A percentile compares a stretch with the other conserved stretches of the same genome.
Conservation (phyloP, 2,113 vertebrate species). For the Phaetusa simplex region DNA sequence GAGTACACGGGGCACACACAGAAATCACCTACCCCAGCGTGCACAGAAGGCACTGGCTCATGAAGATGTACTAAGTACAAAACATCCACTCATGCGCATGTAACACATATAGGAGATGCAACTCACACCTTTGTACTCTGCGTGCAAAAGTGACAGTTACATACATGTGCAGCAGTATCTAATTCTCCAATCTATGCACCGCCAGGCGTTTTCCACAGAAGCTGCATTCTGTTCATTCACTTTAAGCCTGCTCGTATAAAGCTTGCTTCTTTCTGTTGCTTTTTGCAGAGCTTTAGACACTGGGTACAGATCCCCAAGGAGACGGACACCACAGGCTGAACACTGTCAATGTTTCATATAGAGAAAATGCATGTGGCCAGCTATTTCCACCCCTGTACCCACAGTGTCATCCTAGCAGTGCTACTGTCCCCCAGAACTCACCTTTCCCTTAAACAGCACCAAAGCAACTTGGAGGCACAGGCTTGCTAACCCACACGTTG, state of each 20-base stretch:
- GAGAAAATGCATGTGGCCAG: background rate
- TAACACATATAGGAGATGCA: background rate
- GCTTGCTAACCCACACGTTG: background rate
- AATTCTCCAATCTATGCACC: background rate
- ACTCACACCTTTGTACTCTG: background rate
- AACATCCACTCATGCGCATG: fast-evolving
- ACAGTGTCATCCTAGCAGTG: background rate
- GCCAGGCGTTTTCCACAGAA: background rate
- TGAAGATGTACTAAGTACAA: background rate
- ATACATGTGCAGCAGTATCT: background rate
- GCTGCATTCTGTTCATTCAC: background rate
- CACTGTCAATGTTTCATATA: background rate
- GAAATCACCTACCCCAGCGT: background rate
- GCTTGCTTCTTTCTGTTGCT: background rate
- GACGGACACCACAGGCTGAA: background rate
- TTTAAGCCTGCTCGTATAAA: background rate
- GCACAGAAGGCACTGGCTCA: background rate
- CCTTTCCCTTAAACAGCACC: background rate
- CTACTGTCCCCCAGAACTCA: background rate
- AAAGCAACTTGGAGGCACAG: background rate
- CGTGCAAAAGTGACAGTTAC: background rate
- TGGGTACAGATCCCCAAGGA: background rate
- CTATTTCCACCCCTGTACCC: background rate
- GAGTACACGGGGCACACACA: fast-evolving
- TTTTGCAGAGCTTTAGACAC: background rate